These are phyloP conservation scores for Otocyon megalotis DNA, from an alignment of 2,113 vertebrate species.

Conservation along the genomic window DNA sequence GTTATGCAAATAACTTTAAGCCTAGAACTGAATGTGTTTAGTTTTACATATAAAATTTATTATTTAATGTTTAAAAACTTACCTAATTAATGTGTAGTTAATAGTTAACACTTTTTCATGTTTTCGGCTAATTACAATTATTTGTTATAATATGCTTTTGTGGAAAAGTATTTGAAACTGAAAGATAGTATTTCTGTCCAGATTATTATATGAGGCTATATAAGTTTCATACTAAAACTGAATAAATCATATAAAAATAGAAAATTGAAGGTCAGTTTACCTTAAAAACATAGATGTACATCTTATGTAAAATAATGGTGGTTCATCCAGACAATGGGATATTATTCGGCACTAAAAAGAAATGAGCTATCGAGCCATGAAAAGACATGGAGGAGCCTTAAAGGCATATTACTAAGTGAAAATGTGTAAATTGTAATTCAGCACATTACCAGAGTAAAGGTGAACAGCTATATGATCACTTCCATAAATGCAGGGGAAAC, in stretches of 20 bases:
- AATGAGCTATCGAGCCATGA: background rate
- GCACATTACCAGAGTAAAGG: background rate
- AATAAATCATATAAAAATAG: background rate
- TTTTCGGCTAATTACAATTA: background rate
- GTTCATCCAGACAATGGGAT: background rate
- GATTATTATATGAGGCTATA: background rate
- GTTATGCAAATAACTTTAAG: background rate
- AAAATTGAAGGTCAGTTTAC: background rate
- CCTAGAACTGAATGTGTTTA: background rate
- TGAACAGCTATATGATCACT: background rate
- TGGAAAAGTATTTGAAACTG: background rate
- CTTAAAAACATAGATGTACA: background rate
- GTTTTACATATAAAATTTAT: background rate
- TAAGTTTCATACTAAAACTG: background rate
- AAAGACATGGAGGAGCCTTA: background rate
- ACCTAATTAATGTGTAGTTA: background rate
- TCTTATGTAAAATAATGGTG: background rate
- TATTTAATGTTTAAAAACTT: background rate
- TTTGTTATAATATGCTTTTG: background rate
- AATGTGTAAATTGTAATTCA: conserved; percentile 27
- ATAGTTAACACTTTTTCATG: background rate
- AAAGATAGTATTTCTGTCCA: background rate
- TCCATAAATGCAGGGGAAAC: background rate
- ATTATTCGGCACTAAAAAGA: background rate
- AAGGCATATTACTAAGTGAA: background rate